Conservation (phyloP, 2,113 vertebrate genomes). For the Syngnathus typhle region DNA sequence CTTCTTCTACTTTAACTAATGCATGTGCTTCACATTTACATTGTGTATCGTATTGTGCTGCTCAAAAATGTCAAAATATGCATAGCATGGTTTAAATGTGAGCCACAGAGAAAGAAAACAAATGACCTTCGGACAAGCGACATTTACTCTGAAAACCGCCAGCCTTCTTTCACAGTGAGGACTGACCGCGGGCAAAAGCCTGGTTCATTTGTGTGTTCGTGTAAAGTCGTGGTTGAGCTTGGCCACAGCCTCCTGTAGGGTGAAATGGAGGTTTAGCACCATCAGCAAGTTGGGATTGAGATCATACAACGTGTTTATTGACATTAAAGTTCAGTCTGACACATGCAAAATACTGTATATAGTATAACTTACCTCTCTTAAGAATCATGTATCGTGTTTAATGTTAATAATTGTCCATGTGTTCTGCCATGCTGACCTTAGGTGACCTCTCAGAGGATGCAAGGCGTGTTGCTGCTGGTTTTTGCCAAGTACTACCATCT, state of each 20-base stretch:
- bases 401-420: neutral
- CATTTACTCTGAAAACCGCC: constrained; percentile 8
- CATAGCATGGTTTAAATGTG: constrained; percentile 7
- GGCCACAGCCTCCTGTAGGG: constrained; percentile 23
- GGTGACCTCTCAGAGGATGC: constrained; percentile 94
- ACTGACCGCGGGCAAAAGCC: constrained; percentile 18
- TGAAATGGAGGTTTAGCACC: neutral
- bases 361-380: neutral
- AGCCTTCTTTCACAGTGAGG: constrained; percentile 14
- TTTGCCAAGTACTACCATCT: constrained; percentile 93
- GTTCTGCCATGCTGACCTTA: constrained; percentile 39
- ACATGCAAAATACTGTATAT: neutral
- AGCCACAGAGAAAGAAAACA: neutral
- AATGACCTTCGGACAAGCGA: neutral
- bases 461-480: constrained; percentile 86
- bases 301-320: constrained; percentile 13
- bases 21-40: neutral
- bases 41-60: neutral
- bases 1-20: constrained; percentile 16
- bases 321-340: neutral
- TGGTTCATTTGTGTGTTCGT: constrained; percentile 29
- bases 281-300: neutral
- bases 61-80: constrained; percentile 26
- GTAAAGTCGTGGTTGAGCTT: constrained; percentile 23
- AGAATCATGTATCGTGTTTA: constrained; percentile 18